These are phyloP conservation scores for Varanus salvator DNA, from an alignment of 2,113 vertebrate genomes.

Conservation along the genomic window DNA sequence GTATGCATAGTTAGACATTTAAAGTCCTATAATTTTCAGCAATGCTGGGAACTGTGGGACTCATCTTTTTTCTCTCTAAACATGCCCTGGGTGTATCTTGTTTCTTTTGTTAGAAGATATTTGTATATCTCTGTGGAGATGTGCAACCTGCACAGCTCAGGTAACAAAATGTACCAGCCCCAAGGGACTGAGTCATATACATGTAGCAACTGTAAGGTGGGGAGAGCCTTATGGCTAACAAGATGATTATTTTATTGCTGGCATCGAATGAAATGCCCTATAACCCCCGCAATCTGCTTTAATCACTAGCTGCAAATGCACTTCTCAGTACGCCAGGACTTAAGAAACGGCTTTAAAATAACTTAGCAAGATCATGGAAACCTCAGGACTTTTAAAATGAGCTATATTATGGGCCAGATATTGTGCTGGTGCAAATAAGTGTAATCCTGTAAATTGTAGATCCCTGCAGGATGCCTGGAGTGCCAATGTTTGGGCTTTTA, in stretches of 20 bases:
- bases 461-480: neutral
- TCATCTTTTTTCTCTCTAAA: too few relatives aligned
- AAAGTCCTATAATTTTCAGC: too few relatives aligned
- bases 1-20: too few relatives aligned
- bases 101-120: neutral
- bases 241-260: slow-evolving; percentile 11
- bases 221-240: neutral
- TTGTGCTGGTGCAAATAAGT: neutral
- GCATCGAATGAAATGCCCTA: neutral
- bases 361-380: neutral
- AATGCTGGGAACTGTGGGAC: too few relatives aligned
- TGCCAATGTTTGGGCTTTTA: neutral
- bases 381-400: neutral
- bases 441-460: neutral
- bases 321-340: neutral
- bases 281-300: neutral
- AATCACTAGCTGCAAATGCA: slow-evolving; percentile 4
- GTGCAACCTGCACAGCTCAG: too few relatives aligned
- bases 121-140: neutral
- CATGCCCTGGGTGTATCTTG: neutral
- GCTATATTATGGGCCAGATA: neutral
- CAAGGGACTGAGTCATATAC: neutral
- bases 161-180: neutral
- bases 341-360: neutral
- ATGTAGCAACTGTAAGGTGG: neutral